These are phyloP conservation scores for Epinephelus fuscoguttatus DNA, from an alignment of 2,113 vertebrate genomes.

Conservation along the genomic window DNA sequence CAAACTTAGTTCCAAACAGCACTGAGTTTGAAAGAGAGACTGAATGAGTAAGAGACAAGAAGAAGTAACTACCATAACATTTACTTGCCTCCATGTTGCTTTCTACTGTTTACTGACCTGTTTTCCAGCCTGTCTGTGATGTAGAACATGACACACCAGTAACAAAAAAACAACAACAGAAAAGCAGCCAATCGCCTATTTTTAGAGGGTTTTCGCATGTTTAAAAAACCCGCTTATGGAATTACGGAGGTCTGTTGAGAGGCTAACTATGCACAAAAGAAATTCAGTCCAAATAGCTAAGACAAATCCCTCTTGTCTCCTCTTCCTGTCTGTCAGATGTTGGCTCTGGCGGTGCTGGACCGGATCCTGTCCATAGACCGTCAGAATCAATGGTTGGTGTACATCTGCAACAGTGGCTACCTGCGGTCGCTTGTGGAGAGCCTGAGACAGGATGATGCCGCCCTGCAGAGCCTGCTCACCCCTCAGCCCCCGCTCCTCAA, in stretches of 20 bases:
- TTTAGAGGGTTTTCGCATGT: no score
- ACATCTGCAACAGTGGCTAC: conserved; percentile 96
- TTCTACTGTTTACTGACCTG: no score
- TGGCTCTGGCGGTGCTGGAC: conserved; percentile 93
- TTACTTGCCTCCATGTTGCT: no score
- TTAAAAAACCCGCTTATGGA: no score
- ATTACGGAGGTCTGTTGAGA: not conserved
- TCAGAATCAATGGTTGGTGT: conserved; percentile 95
- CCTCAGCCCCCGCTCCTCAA: conserved; percentile 95
- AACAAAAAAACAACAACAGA: no score
- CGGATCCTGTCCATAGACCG: conserved; percentile 94
- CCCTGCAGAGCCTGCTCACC: conserved; percentile 91
- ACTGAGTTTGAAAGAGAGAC: no score
- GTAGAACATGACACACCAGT: no score
- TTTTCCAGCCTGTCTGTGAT: no score
- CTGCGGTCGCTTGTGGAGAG: conserved; percentile 96
- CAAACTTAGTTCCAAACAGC: no score
- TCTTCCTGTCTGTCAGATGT: conserved; percentile 86
- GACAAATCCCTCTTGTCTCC: not conserved
- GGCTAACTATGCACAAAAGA: not conserved
- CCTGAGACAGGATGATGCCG: conserved; percentile 91
- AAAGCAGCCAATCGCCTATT: no score
- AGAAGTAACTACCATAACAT: no score
- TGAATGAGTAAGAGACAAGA: no score
- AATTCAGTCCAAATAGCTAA: not conserved